These are phyloP conservation scores for Pempheris klunzingeri DNA, from an alignment of 2,797 vertebrate genomes.

Conservation along the genomic window DNA sequence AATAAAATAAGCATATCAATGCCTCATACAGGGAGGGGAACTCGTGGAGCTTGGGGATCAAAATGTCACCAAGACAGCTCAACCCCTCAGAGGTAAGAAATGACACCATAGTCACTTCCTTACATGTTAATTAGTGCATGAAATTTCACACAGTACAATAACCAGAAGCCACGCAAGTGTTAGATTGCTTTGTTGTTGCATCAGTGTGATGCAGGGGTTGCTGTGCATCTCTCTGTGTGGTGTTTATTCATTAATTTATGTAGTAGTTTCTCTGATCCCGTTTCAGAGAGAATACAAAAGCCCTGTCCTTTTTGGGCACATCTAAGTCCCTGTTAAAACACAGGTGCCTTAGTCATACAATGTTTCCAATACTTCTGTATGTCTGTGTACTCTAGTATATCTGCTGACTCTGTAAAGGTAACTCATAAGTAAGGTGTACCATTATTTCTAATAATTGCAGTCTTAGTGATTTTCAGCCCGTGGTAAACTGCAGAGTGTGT, in stretches of 20 bases:
- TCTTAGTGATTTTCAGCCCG: constrained; percentile 26
- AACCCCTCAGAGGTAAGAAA: constrained; percentile 53
- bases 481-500: constrained; percentile 28
- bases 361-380: constrained; percentile 22
- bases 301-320: constrained; percentile 63
- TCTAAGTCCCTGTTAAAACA: constrained; percentile 57
- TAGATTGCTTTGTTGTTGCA: constrained; percentile 88
- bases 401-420: neutral
- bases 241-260: constrained; percentile 87
- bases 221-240: constrained; percentile 61
- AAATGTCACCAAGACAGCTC: constrained; percentile 53
- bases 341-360: constrained; percentile 44
- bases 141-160: constrained; percentile 70
- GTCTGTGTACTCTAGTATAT: neutral
- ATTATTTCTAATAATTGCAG: constrained; percentile 28
- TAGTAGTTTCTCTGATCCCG: constrained; percentile 84
- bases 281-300: constrained; percentile 87
- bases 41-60: constrained; percentile 33
- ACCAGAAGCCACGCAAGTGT: constrained; percentile 68
- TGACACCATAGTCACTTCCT: constrained; percentile 69
- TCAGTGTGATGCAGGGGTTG: constrained; percentile 82
- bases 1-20: no score
- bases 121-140: constrained; percentile 81
- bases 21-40: constrained; percentile 33
- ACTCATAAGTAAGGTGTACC: constrained; percentile 3